These are phyloP conservation scores for Drosophila neotestacea DNA, from an alignment of 2,888 invertebrate species.

Conservation along the genomic window DNA sequence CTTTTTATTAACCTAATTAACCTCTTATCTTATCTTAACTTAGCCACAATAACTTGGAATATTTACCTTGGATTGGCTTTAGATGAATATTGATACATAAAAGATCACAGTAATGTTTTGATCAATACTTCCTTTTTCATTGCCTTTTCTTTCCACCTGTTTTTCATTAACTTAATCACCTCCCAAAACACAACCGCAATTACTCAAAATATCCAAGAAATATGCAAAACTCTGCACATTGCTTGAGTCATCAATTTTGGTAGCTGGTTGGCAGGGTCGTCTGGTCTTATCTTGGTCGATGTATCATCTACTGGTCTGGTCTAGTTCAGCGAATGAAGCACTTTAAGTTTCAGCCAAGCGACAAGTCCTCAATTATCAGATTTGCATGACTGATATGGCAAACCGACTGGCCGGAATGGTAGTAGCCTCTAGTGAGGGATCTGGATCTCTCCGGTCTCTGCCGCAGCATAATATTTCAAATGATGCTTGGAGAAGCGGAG, in stretches of 20 bases:
- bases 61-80: no score
- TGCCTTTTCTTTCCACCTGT: background rate
- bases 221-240: slow-evolving; percentile 57
- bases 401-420: slow-evolving; percentile 38
- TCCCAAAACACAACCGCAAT: slow-evolving; percentile 43
- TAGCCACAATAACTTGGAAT: no score
- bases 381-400: slow-evolving; percentile 76
- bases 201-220: slow-evolving; percentile 54
- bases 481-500: slow-evolving; percentile 55
- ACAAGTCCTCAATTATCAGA: slow-evolving; percentile 81
- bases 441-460: slow-evolving; percentile 19
- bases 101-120: no score
- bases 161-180: slow-evolving; percentile 29
- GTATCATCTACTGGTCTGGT: slow-evolving; percentile 46
- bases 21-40: no score
- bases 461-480: slow-evolving; percentile 78
- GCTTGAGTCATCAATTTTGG: slow-evolving; percentile 67
- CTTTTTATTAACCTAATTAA: no score
- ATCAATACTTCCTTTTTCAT: no score
- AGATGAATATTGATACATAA: no score
- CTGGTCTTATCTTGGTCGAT: slow-evolving; percentile 44
- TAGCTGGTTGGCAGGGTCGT: slow-evolving; percentile 26
- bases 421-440: slow-evolving; percentile 14
- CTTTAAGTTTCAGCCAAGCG: slow-evolving; percentile 75
- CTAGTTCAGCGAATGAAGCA: slow-evolving; percentile 50